Conservation (phyloP, 53 echinoderm and acorn worm species). For the Stichopus horrens region DNA sequence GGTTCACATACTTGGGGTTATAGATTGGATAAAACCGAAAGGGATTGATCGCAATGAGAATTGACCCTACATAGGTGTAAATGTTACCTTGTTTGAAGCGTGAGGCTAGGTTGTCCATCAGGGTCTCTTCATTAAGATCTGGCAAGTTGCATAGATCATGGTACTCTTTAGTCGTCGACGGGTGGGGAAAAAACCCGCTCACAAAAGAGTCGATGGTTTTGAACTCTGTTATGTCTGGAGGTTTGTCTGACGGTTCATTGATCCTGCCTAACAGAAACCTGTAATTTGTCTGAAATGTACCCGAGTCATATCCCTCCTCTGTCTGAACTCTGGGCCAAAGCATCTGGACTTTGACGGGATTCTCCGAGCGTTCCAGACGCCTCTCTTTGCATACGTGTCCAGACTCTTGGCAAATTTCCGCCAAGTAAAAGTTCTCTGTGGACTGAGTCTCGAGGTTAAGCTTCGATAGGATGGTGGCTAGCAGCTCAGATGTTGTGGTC, state of each 20-base stretch:
- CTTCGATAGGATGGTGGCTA: slow-evolving; percentile 65
- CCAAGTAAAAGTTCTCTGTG: slow-evolving; percentile 76
- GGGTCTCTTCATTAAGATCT: slow-evolving; percentile 89
- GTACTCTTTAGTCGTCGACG: slow-evolving; percentile 80
- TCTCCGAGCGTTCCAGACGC: slow-evolving; percentile 70
- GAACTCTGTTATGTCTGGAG: slow-evolving; percentile 70
- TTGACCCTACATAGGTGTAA: slow-evolving; percentile 98
- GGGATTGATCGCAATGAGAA: slow-evolving; percentile 92
- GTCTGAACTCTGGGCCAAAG: slow-evolving; percentile 90
- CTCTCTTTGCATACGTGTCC: slow-evolving; percentile 86
- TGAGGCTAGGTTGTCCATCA: slow-evolving; percentile 76
- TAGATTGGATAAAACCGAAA: slow-evolving; percentile 94
- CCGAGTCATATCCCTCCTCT: slow-evolving; percentile 52
- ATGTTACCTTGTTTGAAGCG: slow-evolving; percentile 95
- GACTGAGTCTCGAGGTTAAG: slow-evolving; percentile 52
- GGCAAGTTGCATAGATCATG: slow-evolving; percentile 98
- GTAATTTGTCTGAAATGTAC: slow-evolving; percentile 82
- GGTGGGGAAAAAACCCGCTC: slow-evolving; percentile 91
- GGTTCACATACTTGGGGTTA: slow-evolving; percentile 95
- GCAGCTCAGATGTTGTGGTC: slow-evolving; percentile 68
- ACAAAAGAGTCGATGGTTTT: slow-evolving; percentile 89
- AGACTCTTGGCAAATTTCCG: slow-evolving; percentile 83
- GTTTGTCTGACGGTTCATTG: slow-evolving; percentile 69
- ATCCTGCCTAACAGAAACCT: slow-evolving; percentile 83
- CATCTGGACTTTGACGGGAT: slow-evolving; percentile 87